Conservation (phyloP, 2,797 vertebrate species). For the Onychomys arenicola region DNA sequence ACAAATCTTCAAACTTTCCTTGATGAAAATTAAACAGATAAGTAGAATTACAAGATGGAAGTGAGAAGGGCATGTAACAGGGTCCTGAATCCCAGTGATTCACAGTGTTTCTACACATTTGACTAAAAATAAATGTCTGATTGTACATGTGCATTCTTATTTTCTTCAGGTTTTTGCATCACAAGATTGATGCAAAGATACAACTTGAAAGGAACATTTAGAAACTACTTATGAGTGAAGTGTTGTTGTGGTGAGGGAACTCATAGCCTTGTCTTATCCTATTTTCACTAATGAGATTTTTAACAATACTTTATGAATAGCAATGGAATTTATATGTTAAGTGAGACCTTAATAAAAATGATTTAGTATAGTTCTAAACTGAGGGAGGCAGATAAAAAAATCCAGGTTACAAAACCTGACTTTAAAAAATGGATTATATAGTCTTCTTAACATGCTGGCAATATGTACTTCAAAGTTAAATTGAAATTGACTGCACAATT, state of each 20-base stretch:
- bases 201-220: background rate
- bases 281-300: background rate
- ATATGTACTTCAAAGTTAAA: conserved; percentile 4
- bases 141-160: background rate
- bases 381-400: background rate
- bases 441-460: conserved; percentile 31
- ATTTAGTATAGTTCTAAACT: background rate
- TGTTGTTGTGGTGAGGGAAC: background rate
- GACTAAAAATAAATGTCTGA: background rate
- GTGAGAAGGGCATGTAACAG: background rate
- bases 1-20: background rate
- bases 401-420: background rate
- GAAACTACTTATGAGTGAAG: background rate
- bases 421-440: background rate
- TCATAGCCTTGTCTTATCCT: background rate
- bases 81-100: background rate
- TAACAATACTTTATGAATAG: background rate
- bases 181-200: background rate
- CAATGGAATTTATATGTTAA: background rate
- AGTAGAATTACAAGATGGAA: background rate
- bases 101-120: background rate
- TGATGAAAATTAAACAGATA: background rate
- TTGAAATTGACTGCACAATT: conserved; percentile 23
- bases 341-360: background rate
- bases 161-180: conserved; percentile 1